Evolutionary conservation across 2,888 invertebrate species (phyloP), one percentile per base, ranked within the genome.

Genomic region (Anoplius nigerrimus): DNA sequence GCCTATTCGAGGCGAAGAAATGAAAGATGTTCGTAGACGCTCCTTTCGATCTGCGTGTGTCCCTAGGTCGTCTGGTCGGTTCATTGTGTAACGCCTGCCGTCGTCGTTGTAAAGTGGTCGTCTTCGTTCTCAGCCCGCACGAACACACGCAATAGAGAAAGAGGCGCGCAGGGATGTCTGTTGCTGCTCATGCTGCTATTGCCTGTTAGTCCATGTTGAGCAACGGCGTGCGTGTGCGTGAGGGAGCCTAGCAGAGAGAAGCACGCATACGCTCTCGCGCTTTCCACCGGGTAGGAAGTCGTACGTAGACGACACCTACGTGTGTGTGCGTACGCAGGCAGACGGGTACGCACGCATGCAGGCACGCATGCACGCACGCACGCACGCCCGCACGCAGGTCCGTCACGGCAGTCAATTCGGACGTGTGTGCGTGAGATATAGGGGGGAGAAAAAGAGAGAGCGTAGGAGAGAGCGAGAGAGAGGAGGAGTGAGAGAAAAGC

Each of bases 81-180:
- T 68, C 53, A 63, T 54, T 8, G 51, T 18, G n/a, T n/a, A n/a
- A 24, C 6, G 2, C 24, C 3, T 24, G 18, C 16, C n/a, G 16
- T 13, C 15, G 22, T 4, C 3, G 24, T 6, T 2, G 24, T 4
- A 2, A 6, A 2, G 24, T 24, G 24, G 24, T 24, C 24, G 24
- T 24, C 3, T 2, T 24, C 24, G 24, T 24, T 6, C 3, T 24
- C 24, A 6, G 2, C 24, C n/a, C n/a, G n/a, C n/a, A n/a, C n/a
- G 69, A 76, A 79, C 79, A 79, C 73, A 73, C 75, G 77, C 66
- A 67, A 61, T 6, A 59, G 34, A 53, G 56, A 16, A 22, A 61
- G 45, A 43, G 56, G 22, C 2, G 52, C 8, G 21, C 20, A 52
- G 22, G 42, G 48, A 48, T 16, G 48, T 11, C 45, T 48, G 16